A percentile compares a stretch with the other conserved stretches of the same genome.
Conservation (phyloP, 2,888 invertebrate species). For the Mellilla xanthometata region DNA sequence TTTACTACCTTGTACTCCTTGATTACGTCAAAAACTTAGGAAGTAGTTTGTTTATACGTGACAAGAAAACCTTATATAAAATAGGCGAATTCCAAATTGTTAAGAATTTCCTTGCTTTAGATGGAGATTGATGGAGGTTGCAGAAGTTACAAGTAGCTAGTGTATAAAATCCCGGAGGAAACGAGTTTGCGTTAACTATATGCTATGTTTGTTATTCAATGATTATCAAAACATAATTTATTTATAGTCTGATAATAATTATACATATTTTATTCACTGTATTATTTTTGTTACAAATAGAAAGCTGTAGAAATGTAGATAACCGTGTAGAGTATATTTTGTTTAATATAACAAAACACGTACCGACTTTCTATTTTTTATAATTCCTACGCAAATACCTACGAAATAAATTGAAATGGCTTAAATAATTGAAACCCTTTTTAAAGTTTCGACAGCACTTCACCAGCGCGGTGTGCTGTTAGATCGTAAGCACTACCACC, state of each 20-base stretch:
- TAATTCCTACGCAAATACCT: not conserved
- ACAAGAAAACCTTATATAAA: conserved; percentile 24
- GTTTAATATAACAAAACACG: conserved; percentile 17
- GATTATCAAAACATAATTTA: conserved; percentile 61
- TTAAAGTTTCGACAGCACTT: too few species aligned
- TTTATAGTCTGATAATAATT: conserved; percentile 56
- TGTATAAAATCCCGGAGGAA: conserved; percentile 21
- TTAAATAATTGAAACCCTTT: too few species aligned
- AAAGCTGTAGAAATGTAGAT: conserved; percentile 78
- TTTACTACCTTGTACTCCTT: conserved; percentile 28
- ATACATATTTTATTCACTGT: conserved; percentile 53
- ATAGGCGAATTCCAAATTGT: conserved; percentile 25
- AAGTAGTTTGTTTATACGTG: conserved; percentile 28
- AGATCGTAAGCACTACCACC: conserved; percentile 11
- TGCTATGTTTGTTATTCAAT: conserved; percentile 49
- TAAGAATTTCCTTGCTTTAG: conserved; percentile 29
- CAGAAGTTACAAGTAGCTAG: conserved; percentile 20
- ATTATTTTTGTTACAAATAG: conserved; percentile 47
- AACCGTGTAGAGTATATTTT: conserved; percentile 53
- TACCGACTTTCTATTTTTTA: not conserved
- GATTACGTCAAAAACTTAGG: conserved; percentile 26
- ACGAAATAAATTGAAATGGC: too few species aligned
- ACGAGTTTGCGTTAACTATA: conserved; percentile 35
- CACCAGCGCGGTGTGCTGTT: not conserved
- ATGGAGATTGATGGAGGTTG: conserved; percentile 19